Percentiles rank a stretch among this genome's conserved stretches.
These are phyloP conservation scores for Thereva unica DNA, from an alignment of 2,888 invertebrate species.

Conservation along the genomic window DNA sequence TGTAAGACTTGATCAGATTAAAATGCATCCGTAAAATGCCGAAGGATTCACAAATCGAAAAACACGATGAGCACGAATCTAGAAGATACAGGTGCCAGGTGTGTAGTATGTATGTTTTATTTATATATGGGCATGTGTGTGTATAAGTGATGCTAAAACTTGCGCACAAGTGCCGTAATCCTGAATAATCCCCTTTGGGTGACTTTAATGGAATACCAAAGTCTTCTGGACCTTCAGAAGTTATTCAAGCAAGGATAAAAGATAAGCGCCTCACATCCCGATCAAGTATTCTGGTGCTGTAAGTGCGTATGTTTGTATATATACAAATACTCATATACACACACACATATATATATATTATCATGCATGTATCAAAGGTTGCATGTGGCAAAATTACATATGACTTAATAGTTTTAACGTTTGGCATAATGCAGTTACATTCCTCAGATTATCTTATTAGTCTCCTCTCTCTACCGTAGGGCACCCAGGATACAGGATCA, in stretches of 20 bases:
- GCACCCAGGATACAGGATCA: slow-evolving; percentile 8
- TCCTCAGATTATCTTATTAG: slow-evolving; percentile 54
- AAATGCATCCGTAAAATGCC: slow-evolving; percentile 9
- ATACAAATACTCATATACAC: not conserved
- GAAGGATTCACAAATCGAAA: slow-evolving; percentile 7
- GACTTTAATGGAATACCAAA: slow-evolving; percentile 40
- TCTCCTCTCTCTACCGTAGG: slow-evolving; percentile 14
- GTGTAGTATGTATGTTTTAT: slow-evolving; percentile 20
- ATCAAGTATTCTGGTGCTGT: slow-evolving; percentile 2
- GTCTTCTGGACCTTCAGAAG: slow-evolving; percentile 22
- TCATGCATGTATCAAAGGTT: slow-evolving; percentile 6
- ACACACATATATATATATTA: not conserved
- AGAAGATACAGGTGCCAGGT: not conserved
- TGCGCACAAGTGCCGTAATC: slow-evolving; percentile 31
- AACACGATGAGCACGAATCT: too few species aligned
- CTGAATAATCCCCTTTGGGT: slow-evolving; percentile 39
- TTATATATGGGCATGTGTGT: slow-evolving; percentile 27
- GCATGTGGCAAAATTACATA: slow-evolving; percentile 29
- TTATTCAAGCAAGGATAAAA: slow-evolving; percentile 15
- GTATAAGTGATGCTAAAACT: slow-evolving; percentile 9
- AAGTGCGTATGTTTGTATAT: not conserved
- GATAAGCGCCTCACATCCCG: slow-evolving; percentile 6
- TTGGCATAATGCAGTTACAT: slow-evolving; percentile 52
- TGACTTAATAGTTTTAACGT: slow-evolving; percentile 44
- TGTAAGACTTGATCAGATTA: not conserved